A percentile compares a stretch with the other conserved stretches of the same genome.
phyloP scores from a whole-genome alignment of 2,888 invertebrate species.

The Nasonovia ribisnigri region DNA sequence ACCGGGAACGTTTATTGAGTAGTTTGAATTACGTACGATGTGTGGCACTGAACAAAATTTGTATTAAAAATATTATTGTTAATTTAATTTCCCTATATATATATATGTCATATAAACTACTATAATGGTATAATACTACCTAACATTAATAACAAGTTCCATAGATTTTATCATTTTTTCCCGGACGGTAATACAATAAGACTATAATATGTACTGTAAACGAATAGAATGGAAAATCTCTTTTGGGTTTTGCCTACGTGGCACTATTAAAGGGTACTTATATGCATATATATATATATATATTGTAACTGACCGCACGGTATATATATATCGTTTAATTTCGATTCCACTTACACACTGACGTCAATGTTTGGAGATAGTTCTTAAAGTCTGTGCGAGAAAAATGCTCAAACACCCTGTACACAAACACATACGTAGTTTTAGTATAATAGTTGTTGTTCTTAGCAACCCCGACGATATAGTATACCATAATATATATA shows the following conservation, averaged over 20 bases:
- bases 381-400: background rate
- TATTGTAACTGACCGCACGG: background rate
- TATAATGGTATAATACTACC: background rate
- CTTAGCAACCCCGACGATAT: background rate
- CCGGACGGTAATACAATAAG: background rate
- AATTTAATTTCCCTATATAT: too few species aligned
- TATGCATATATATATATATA: background rate
- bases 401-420: background rate
- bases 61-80: too few species aligned
- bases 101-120: background rate
- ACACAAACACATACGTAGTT: background rate
- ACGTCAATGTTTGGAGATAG: background rate
- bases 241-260: background rate
- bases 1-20: too few species aligned
- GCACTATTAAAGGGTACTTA: background rate
- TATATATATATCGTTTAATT: background rate
- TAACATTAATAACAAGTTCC: background rate
- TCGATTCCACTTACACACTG: background rate
- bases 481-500: background rate
- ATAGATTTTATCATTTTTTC: background rate
- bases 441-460: constrained; percentile 4
- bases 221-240: background rate
- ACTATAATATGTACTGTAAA: background rate
- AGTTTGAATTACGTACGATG: too few species aligned
- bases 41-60: too few species aligned